phyloP scores from a whole-genome alignment of 2,888 invertebrate species.

The Clivina fossor region DNA sequence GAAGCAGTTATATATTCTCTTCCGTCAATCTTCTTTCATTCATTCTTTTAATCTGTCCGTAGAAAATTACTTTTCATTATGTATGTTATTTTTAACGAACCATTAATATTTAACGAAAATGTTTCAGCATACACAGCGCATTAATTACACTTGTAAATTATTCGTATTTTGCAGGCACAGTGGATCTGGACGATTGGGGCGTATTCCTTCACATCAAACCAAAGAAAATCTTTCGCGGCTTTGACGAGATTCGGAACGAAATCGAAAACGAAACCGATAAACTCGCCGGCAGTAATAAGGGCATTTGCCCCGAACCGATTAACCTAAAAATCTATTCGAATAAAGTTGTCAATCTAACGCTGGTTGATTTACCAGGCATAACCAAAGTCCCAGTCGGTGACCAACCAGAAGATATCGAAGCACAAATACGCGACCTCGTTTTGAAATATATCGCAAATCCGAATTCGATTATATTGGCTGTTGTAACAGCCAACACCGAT shows the following conservation, averaged over 20 bases:
- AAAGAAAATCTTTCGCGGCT: conserved; percentile 85
- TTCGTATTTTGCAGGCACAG: too few species aligned
- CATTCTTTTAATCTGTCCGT: too few species aligned
- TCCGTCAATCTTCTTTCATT: too few species aligned
- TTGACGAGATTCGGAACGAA: conserved; percentile 87
- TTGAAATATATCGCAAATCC: conserved; percentile 91
- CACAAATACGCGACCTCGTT: conserved; percentile 87
- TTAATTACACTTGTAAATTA: too few species aligned
- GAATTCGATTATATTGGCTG: conserved; percentile 96
- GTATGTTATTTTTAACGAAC: too few species aligned
- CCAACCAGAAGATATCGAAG: conserved; percentile 97
- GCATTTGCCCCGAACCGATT: conserved; percentile 93
- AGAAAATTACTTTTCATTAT: too few species aligned
- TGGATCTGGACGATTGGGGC: conserved; percentile 91
- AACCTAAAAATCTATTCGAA: conserved; percentile 94
- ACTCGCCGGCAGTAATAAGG: conserved; percentile 94
- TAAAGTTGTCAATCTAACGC: conserved; percentile 91
- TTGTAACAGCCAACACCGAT: conserved; percentile 97
- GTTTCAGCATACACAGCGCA: too few species aligned
- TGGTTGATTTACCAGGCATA: conserved; percentile 97
- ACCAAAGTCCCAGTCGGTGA: conserved; percentile 99
- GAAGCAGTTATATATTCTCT: too few species aligned
- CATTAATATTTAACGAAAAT: too few species aligned
- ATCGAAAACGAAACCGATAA: conserved; percentile 94
- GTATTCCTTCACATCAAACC: conserved; percentile 92